Conservation (phyloP, 2,888 invertebrate genomes). For the Caenorhabditis panamensis region DNA sequence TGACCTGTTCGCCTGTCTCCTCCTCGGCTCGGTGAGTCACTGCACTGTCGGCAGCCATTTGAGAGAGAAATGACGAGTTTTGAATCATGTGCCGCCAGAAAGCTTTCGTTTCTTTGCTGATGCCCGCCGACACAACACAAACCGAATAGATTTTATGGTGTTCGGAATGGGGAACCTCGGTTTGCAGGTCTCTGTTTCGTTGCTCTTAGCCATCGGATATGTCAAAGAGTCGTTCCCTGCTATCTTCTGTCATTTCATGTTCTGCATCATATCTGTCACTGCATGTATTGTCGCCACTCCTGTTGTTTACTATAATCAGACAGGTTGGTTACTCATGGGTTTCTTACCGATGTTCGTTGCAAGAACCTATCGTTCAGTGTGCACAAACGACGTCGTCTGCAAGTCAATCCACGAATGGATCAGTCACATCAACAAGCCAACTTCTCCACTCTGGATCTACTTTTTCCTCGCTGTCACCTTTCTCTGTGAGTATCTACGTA, state of each 20-base stretch:
- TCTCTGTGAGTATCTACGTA: background rate
- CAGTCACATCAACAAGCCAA: background rate
- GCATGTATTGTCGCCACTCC: background rate
- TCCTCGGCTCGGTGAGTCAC: conserved; percentile 42
- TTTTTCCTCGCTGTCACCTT: background rate
- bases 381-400: conserved; percentile 11
- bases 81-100: background rate
- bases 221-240: conserved; percentile 7
- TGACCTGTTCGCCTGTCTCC: background rate
- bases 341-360: too few relatives aligned
- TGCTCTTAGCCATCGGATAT: conserved; percentile 18
- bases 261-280: conserved; percentile 2
- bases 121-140: background rate
- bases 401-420: conserved; percentile 18
- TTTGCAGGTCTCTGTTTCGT: conserved; percentile 15
- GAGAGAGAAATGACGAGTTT: background rate
- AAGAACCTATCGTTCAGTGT: conserved; percentile 16
- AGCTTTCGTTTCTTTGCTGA: background rate
- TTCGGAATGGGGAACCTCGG: background rate
- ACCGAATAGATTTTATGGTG: background rate
- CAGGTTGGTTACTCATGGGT: too few relatives aligned
- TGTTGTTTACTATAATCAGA: conserved; percentile 2
- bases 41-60: background rate
- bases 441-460: background rate
- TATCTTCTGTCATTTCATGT: conserved; percentile 24